Evolutionary conservation across 2,113 vertebrate species (phyloP).

Genomic region (Crotalus tigris): DNA sequence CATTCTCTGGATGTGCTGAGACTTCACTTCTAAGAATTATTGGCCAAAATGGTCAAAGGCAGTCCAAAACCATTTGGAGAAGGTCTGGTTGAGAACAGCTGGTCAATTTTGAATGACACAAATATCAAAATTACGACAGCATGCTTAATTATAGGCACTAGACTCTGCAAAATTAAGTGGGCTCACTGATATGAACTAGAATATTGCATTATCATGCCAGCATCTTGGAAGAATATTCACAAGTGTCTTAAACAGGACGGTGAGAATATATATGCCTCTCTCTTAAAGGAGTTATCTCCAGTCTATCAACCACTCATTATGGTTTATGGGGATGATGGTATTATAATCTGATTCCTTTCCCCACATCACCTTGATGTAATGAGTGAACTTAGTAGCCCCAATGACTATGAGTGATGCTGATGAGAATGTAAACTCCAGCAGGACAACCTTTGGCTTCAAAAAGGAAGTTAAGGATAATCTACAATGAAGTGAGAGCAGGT

Average conservation of each 20-base stretch:
- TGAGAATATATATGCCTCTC: neutral
- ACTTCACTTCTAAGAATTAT: neutral
- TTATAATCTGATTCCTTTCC: neutral
- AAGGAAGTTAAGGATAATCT: neutral
- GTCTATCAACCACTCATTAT: neutral
- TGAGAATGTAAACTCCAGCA: neutral
- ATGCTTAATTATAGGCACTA: neutral
- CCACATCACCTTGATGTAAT: neutral
- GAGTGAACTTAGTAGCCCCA: neutral
- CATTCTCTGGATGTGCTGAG: neutral
- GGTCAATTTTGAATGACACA: neutral
- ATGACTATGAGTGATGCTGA: neutral
- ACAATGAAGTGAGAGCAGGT: neutral
- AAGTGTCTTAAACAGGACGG: neutral
- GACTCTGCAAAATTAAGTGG: neutral
- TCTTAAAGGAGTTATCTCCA: neutral
- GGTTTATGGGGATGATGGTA: neutral
- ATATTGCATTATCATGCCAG: neutral
- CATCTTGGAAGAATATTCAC: neutral
- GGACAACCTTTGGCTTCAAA: neutral
- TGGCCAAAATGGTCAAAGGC: neutral
- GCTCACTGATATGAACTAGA: neutral
- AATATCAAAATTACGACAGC: neutral
- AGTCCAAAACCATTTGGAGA: neutral
- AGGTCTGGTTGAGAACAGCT: neutral